A percentile compares a stretch with the other conserved stretches of the same genome.
phyloP scores from a whole-genome alignment of 2,797 vertebrate genomes.

The Syndactyla subalaris region DNA sequence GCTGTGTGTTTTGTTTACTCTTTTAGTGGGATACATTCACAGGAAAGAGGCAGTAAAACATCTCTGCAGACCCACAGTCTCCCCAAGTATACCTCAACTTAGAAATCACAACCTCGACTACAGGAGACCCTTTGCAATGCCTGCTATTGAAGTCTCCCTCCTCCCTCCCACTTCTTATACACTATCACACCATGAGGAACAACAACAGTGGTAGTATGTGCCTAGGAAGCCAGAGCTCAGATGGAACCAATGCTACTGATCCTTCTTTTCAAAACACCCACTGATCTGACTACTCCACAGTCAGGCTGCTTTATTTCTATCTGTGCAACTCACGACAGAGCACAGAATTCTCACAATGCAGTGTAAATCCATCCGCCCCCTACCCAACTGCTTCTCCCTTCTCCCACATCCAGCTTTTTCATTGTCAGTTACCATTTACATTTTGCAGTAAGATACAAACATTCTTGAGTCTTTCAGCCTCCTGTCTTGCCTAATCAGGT shows the following conservation, averaged over 20 bases:
- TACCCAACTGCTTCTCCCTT: not conserved
- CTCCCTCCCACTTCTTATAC: not conserved
- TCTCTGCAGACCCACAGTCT: not conserved
- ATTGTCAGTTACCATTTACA: not conserved
- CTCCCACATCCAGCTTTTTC: not conserved
- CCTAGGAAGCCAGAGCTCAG: not conserved
- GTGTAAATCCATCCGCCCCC: not conserved
- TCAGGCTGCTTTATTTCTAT: not conserved
- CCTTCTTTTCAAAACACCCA: not conserved
- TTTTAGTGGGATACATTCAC: not conserved
- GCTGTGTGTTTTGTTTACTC: not conserved
- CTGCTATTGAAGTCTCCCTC: not conserved
- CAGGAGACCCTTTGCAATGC: not conserved
- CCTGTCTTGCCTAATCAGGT: not conserved
- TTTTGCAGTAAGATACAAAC: not conserved
- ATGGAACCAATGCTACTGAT: not conserved
- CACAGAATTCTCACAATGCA: not conserved
- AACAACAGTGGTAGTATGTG: not conserved
- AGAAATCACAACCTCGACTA: not conserved
- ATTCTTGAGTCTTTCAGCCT: not conserved
- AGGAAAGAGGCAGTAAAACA: not conserved
- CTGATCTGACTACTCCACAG: not conserved
- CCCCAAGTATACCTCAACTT: not conserved
- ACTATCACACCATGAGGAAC: not conserved
- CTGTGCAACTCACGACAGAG: fast-evolving